Percentiles rank a stretch among this genome's conserved stretches.
These are phyloP conservation scores for Plectus sambesii DNA, from an alignment of 1,140 invertebrate genomes.

Conservation along the genomic window DNA sequence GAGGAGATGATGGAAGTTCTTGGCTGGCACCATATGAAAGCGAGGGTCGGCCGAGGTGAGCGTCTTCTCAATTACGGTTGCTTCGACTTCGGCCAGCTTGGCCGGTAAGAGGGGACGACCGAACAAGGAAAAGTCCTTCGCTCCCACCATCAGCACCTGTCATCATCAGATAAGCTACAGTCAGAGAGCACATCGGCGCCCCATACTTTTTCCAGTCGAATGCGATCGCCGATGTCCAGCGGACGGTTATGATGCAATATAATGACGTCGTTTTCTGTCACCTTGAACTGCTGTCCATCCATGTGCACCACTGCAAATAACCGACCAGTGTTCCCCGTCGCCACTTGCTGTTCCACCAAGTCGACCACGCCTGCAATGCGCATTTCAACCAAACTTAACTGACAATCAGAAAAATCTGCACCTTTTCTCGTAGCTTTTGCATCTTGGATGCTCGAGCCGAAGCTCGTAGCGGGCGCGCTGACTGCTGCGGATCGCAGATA, in stretches of 20 bases:
- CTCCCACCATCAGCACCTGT: conserved; percentile 39
- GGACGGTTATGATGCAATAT: conserved; percentile 35
- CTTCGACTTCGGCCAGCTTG: conserved; percentile 24
- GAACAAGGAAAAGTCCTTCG: conserved; percentile 33
- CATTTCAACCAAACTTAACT: too few relatives aligned
- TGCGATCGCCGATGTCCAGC: conserved; percentile 38
- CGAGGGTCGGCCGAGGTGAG: conserved; percentile 33
- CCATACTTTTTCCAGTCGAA: conserved; percentile 38
- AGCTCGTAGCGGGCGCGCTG: too few relatives aligned
- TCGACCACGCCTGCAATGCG: too few relatives aligned
- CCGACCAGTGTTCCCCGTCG: too few relatives aligned
- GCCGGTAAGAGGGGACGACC: conserved; percentile 35
- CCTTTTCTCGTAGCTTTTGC: too few relatives aligned
- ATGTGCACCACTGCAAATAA: conserved; percentile 40
- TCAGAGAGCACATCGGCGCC: not conserved
- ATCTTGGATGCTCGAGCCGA: too few relatives aligned
- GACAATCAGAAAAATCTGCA: too few relatives aligned
- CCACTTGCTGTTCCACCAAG: too few relatives aligned
- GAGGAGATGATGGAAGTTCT: too few relatives aligned
- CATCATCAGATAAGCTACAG: conserved; percentile 7
- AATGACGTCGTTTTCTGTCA: conserved; percentile 36
- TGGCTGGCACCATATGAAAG: too few relatives aligned
- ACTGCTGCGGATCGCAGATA: too few relatives aligned
- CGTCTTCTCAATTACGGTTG: conserved; percentile 43
- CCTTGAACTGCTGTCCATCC: conserved; percentile 38